A percentile compares a stretch with the other conserved stretches of the same genome.
Evolutionary conservation across 2,797 vertebrate species (phyloP).

Genomic region (Smutsia gigantea): DNA sequence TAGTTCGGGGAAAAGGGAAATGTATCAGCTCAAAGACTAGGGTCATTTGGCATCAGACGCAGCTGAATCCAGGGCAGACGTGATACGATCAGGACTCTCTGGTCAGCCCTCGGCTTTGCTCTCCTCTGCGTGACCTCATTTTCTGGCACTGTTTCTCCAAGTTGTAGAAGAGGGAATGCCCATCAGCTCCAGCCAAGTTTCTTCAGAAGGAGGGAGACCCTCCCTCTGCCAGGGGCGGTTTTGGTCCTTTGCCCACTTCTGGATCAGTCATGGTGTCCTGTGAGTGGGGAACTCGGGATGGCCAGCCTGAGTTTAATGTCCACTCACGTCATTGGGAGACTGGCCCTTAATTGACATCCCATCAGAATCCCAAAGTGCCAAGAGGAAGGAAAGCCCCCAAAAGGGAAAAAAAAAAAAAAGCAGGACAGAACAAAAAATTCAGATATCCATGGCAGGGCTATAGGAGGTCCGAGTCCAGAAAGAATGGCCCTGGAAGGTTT

Average conservation of each 20-base stretch:
- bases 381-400: neutral
- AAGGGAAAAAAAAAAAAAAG: neutral
- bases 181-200: neutral
- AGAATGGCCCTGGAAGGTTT: neutral
- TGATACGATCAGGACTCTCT: neutral
- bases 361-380: neutral
- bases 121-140: neutral
- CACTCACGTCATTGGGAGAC: neutral
- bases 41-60: neutral
- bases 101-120: neutral
- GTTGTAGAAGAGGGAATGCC: neutral
- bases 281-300: neutral
- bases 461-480: neutral
- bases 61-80: neutral
- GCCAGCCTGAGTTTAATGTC: neutral
- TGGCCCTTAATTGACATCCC: neutral
- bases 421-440: neutral
- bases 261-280: neutral
- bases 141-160: neutral
- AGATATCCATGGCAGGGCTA: neutral
- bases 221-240: neutral
- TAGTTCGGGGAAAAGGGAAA: neutral
- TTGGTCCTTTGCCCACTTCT: neutral
- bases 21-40: neutral
- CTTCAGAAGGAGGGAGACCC: neutral